Evolutionary conservation across 1,140 invertebrate genomes (phyloP).

Genomic region (Panagrolaimus sp.): DNA sequence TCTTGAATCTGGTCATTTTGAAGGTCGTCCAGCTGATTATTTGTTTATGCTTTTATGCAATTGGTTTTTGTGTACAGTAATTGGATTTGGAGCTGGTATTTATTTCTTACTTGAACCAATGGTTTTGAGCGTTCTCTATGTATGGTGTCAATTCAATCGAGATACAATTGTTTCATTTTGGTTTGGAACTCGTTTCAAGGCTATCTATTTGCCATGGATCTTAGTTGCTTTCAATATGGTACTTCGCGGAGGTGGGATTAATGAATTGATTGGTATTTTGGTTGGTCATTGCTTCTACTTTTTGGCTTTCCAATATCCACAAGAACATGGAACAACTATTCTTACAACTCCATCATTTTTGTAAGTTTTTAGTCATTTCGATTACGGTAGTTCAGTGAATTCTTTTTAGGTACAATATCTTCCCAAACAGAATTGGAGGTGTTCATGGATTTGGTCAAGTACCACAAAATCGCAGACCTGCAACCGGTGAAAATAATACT

Average conservation of each 20-base stretch:
- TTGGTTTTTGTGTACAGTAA: constrained; percentile 73
- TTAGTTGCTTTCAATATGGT: constrained; percentile 87
- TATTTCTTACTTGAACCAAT: constrained; percentile 91
- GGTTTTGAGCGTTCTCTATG: constrained; percentile 88
- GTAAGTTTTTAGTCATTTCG: constrained; percentile 23
- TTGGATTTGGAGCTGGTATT: constrained; percentile 56
- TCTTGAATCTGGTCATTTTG: constrained; percentile 81
- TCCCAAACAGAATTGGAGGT: constrained; percentile 45
- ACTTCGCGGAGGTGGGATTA: constrained; percentile 78
- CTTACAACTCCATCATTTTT: constrained; percentile 75
- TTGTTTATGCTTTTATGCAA: constrained; percentile 88
- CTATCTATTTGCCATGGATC: constrained; percentile 96
- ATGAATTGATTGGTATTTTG: constrained; percentile 86
- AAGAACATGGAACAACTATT: constrained; percentile 77
- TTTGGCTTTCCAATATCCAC: constrained; percentile 90
- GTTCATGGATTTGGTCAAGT: constrained; percentile 48
- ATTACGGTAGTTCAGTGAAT: constrained; percentile 14
- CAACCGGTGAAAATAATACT: constrained; percentile 10
- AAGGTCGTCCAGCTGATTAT: constrained; percentile 86
- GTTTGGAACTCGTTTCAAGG: constrained; percentile 95
- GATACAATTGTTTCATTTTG: constrained; percentile 91
- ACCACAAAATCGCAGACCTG: constrained; percentile 34
- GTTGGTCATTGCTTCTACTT: constrained; percentile 95
- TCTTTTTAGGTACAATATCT: constrained; percentile 39
- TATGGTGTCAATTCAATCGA: constrained; percentile 87